Evolutionary conservation across 2,113 vertebrate genomes (phyloP), one percentile per base, ranked within the genome.

Genomic region (Raja brachyura): DNA sequence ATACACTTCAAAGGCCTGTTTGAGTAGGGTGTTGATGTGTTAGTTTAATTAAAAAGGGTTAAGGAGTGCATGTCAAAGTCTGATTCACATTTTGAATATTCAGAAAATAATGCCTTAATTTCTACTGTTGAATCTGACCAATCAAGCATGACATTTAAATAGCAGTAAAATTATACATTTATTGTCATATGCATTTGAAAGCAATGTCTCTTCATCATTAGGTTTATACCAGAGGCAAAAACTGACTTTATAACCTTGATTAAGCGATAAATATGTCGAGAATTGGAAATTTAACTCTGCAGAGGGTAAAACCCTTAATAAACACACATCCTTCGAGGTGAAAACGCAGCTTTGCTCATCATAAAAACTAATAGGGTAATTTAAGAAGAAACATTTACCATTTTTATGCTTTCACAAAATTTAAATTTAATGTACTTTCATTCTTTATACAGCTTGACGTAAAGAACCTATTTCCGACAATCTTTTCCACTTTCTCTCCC

Each of bases 221-320:
- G 5, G 9, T 54, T 54, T 54, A 92, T 54, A 73, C 66, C 90
- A 92, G 68, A 92, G 90, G 63, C 20, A 18, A 73, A 92, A 70
- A 16, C 16, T 73, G 63, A 25, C 90, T 92, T 92, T 92, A 54
- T 92, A 92, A 92, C 90, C 90, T 68, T 92, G 90, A 92, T 28
- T 92, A 92, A 92, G 70, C 33, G 68, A 92, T 54, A 73, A 39
- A 92, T 92, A 92, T 92, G 66, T 92, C 5, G 68, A 92, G 22
- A 92, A 92, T 92, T 92, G 20, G 66, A 74, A 92, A 54, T 92
- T 10, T 88, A 33, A 31, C 83, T 28, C 33, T 39, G 63, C n/a
- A 73, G 20, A 54, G 31, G 56, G 90, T 92, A 73, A 54, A 33
- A 48, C 66, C n/a, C 66, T 92, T 31, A 92, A 73, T 92, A 92